A percentile compares a stretch with the other conserved stretches of the same genome.
phyloP scores from a whole-genome alignment of 2,888 invertebrate species.

The Pristionchus exspectatus region DNA sequence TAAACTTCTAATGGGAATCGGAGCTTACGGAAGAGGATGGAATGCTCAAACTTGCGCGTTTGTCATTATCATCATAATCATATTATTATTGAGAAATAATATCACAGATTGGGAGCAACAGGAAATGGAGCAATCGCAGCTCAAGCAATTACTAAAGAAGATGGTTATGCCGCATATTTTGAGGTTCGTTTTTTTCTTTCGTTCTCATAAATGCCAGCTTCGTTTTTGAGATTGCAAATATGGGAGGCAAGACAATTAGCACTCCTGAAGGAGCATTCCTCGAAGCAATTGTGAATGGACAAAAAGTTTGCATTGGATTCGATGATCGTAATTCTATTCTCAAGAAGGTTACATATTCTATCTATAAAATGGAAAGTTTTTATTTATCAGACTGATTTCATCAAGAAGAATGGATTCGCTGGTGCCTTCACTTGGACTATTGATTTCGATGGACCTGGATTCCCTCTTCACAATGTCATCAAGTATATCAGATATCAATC shows the following conservation, averaged over 20 bases:
- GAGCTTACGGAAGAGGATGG: slow-evolving; percentile 68
- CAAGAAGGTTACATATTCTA: slow-evolving; percentile 9
- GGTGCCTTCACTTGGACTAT: slow-evolving; percentile 59
- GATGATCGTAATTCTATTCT: slow-evolving; percentile 33
- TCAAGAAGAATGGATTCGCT: slow-evolving; percentile 55
- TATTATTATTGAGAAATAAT: no score
- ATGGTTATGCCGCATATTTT: slow-evolving; percentile 94
- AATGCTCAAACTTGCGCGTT: slow-evolving; percentile 56
- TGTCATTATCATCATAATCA: not conserved
- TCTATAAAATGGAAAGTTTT: not conserved
- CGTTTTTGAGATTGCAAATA: not conserved
- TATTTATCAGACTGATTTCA: slow-evolving; percentile 53
- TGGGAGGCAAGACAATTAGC: slow-evolving; percentile 6
- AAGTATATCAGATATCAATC: slow-evolving; percentile 34
- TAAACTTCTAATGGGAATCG: slow-evolving; percentile 64
- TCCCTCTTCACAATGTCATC: slow-evolving; percentile 36
- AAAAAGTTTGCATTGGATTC: slow-evolving; percentile 43
- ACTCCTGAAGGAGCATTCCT: slow-evolving; percentile 38
- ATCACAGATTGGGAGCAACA: slow-evolving; percentile 20
- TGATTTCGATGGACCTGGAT: slow-evolving; percentile 56
- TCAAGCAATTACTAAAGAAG: slow-evolving; percentile 87
- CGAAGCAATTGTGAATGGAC: slow-evolving; percentile 31
- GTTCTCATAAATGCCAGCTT: not conserved
- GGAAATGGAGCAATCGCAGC: not conserved
- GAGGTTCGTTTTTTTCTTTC: slow-evolving; percentile 81